Percentiles rank a stretch among this genome's conserved stretches.
Conservation (phyloP, 1,140 invertebrate species). For the Arctopsyche grandis region DNA sequence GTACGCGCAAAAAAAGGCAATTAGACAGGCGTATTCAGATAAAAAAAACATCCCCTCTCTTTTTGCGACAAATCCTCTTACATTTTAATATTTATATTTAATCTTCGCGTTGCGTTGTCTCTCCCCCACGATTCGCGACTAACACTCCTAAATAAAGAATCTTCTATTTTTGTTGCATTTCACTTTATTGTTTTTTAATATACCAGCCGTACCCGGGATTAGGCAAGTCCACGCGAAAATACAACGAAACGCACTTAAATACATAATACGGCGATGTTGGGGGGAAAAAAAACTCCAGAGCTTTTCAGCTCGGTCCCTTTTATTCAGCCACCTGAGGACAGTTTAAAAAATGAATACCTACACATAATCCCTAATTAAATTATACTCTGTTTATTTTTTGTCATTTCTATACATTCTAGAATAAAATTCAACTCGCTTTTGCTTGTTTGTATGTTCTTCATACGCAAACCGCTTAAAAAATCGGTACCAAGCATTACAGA, state of each 20-base stretch:
- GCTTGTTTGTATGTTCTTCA: too few relatives aligned
- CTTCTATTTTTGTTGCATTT: constrained; percentile 16
- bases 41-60: not conserved
- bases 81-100: constrained; percentile 31
- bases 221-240: not conserved
- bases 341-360: too few relatives aligned
- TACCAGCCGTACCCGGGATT: not conserved
- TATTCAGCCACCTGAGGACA: too few relatives aligned
- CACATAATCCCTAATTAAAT: too few relatives aligned
- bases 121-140: not conserved
- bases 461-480: too few relatives aligned
- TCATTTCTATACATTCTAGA: too few relatives aligned
- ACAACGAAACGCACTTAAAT: constrained; percentile 28
- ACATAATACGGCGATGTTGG: not conserved
- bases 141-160: constrained; percentile 22
- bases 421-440: too few relatives aligned
- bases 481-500: too few relatives aligned
- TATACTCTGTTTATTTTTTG: too few relatives aligned
- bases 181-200: constrained; percentile 28
- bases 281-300: too few relatives aligned
- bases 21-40: not conserved
- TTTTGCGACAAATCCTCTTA: constrained; percentile 17
- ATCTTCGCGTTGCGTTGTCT: not conserved
- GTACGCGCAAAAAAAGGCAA: not conserved
- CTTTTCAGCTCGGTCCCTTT: too few relatives aligned